These are phyloP conservation scores for Noctua comes DNA, from an alignment of 2,888 invertebrate species.

Conservation along the genomic window DNA sequence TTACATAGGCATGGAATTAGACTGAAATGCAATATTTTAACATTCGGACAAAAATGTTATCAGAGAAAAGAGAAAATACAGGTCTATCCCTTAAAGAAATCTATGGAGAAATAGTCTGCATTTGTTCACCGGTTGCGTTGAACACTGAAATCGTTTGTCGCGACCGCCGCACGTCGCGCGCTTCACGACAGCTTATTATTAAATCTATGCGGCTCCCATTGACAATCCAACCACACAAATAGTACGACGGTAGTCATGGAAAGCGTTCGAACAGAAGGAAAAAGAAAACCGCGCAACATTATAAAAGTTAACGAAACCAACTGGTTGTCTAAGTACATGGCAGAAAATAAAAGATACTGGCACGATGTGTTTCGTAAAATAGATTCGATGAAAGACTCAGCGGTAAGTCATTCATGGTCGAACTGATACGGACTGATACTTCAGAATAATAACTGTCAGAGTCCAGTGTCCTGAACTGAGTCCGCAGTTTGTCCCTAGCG, in stretches of 20 bases:
- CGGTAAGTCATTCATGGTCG: slow-evolving; percentile 67
- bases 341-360: slow-evolving; percentile 83
- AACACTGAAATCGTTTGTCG: slow-evolving; percentile 55
- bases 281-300: slow-evolving; percentile 77
- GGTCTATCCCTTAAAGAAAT: slow-evolving; percentile 36
- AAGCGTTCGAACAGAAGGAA: slow-evolving; percentile 50
- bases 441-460: background rate
- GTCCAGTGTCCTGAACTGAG: background rate
- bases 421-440: background rate
- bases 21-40: background rate
- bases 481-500: background rate
- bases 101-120: slow-evolving; percentile 54
- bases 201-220: slow-evolving; percentile 67
- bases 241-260: slow-evolving; percentile 50
- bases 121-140: slow-evolving; percentile 54
- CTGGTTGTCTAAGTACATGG: slow-evolving; percentile 76
- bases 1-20: background rate
- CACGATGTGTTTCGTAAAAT: slow-evolving; percentile 75
- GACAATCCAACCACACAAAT: slow-evolving; percentile 35
- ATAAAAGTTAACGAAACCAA: slow-evolving; percentile 78
- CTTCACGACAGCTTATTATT: slow-evolving; percentile 59
- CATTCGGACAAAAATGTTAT: background rate
- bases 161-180: slow-evolving; percentile 37
- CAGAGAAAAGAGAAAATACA: background rate
- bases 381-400: slow-evolving; percentile 64